phyloP scores from a whole-genome alignment of 2,888 invertebrate genomes.

The Caradrina clavipalpis region DNA sequence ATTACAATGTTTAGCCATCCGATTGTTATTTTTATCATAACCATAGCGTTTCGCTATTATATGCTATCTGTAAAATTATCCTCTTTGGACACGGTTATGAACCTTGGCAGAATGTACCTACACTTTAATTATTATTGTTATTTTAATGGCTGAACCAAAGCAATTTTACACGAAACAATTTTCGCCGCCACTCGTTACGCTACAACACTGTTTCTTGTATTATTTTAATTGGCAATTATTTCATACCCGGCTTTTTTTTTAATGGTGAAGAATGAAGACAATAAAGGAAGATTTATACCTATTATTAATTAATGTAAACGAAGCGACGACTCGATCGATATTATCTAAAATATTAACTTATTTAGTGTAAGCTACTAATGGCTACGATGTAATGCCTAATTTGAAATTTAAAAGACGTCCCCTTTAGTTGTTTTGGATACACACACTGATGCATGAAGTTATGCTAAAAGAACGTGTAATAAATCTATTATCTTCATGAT shows the following conservation, averaged over 20 bases:
- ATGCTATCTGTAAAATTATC: constrained; percentile 70
- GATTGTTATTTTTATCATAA: constrained; percentile 60
- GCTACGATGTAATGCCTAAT: constrained; percentile 74
- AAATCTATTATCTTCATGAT: constrained; percentile 35
- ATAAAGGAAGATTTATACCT: constrained; percentile 90
- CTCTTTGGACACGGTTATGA: constrained; percentile 83
- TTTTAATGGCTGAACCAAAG: constrained; percentile 86
- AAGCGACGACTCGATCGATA: constrained; percentile 85
- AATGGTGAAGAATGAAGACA: constrained; percentile 89
- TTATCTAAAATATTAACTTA: constrained; percentile 85
- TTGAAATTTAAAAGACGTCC: constrained; percentile 74
- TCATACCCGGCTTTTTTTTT: constrained; percentile 82
- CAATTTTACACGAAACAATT: constrained; percentile 78
- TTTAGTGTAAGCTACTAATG: constrained; percentile 83
- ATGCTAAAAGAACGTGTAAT: constrained; percentile 33
- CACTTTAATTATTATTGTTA: constrained; percentile 72
- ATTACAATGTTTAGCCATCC: constrained; percentile 14
- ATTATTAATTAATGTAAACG: constrained; percentile 86
- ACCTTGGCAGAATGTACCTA: constrained; percentile 78
- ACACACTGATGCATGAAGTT: constrained; percentile 67
- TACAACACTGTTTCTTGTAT: constrained; percentile 74
- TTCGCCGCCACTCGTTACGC: constrained; percentile 86
- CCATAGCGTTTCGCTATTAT: constrained; percentile 67
- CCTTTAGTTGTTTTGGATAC: constrained; percentile 67
- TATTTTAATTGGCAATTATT: constrained; percentile 66